Conservation (phyloP, 1,140 invertebrate genomes). For the Camponotus vicinus region DNA sequence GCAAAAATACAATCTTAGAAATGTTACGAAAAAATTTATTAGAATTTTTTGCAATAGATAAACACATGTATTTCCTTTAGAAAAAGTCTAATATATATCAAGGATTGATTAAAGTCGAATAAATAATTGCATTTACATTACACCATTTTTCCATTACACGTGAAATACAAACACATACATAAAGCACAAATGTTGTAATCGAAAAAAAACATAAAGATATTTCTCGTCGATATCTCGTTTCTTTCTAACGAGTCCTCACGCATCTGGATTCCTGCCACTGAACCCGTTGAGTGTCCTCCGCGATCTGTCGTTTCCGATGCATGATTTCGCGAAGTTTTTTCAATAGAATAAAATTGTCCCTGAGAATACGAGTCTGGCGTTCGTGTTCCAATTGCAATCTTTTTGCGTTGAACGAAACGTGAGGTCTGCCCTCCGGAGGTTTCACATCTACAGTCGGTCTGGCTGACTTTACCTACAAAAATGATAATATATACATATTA, state of each 20-base stretch:
- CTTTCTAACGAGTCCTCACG: slow-evolving; percentile 76
- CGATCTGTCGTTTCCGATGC: slow-evolving; percentile 76
- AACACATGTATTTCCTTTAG: background rate
- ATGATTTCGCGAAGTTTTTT: slow-evolving; percentile 82
- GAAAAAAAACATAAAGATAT: no score
- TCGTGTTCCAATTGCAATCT: slow-evolving; percentile 82
- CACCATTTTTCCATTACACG: background rate
- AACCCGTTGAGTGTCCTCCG: slow-evolving; percentile 68
- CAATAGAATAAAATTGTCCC: slow-evolving; percentile 83
- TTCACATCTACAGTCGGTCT: slow-evolving; percentile 81
- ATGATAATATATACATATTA: background rate
- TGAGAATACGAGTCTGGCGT: slow-evolving; percentile 80
- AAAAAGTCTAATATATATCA: background rate
- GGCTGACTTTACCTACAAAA: slow-evolving; percentile 78
- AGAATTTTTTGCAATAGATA: background rate
- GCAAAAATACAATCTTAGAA: background rate
- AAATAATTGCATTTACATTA: background rate
- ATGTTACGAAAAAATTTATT: slow-evolving; percentile 20
- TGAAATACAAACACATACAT: background rate
- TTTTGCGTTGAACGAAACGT: slow-evolving; percentile 81
- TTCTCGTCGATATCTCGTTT: background rate
- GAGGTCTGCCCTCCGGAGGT: slow-evolving; percentile 78
- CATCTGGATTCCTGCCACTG: slow-evolving; percentile 77
- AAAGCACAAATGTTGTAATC: background rate
- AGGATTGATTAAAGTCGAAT: background rate